These are phyloP conservation scores for Ctenoplectra terminalis DNA, from an alignment of 1,140 invertebrate genomes.

Conservation along the genomic window DNA sequence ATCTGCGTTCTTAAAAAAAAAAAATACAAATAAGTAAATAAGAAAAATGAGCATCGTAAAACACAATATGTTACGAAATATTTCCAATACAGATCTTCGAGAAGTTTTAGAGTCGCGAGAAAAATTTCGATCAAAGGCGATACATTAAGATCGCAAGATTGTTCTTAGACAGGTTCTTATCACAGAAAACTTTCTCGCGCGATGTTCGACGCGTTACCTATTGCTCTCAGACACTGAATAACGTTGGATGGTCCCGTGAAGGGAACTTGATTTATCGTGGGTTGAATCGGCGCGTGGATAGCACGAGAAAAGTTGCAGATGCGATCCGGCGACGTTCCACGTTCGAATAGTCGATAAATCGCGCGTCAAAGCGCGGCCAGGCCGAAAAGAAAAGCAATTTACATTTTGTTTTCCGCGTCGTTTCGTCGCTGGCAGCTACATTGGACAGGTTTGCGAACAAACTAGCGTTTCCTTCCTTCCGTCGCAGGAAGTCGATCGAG, in stretches of 20 bases:
- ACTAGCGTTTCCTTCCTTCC: conserved; percentile 1
- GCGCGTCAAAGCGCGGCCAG: conserved; percentile 18
- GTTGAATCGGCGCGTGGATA: conserved; percentile 7
- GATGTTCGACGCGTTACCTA: conserved; percentile 5
- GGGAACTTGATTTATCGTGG: conserved; percentile 35
- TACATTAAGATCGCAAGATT: not conserved
- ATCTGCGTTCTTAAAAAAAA: too few species aligned
- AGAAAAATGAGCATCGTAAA: not conserved
- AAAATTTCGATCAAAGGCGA: not conserved
- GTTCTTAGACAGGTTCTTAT: not conserved
- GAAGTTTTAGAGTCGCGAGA: not conserved
- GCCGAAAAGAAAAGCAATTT: conserved; percentile 62
- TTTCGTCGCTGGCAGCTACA: conserved; percentile 26
- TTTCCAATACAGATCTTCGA: not conserved
- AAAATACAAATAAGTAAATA: not conserved
- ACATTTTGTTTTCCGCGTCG: conserved; percentile 61
- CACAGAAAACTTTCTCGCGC: not conserved
- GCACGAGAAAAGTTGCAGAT: conserved; percentile 51
- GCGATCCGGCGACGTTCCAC: not conserved
- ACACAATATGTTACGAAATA: not conserved
- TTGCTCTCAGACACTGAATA: conserved; percentile 16
- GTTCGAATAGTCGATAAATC: conserved; percentile 42
- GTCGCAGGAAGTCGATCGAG: not conserved
- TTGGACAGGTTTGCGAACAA: not conserved
- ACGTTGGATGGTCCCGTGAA: not conserved